phyloP scores from a whole-genome alignment of 2,113 vertebrate species.

The Ifrita kowaldi region DNA sequence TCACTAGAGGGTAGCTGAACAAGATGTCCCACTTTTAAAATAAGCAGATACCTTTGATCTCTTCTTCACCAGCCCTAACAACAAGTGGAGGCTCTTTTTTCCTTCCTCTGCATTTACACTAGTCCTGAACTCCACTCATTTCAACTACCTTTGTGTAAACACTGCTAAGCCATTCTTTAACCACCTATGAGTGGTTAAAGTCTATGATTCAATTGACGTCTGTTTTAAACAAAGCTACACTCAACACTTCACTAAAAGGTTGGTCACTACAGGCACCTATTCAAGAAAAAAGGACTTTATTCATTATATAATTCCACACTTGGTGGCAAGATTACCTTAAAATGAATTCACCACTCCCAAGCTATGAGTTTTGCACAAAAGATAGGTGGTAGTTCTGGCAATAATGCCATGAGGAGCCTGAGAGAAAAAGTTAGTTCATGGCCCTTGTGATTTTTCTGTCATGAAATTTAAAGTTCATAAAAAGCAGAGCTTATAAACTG shows the following conservation, averaged over 20 bases:
- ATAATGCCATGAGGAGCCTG: rapidly evolving
- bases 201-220: neutral
- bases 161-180: neutral
- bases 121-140: neutral
- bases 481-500: neutral
- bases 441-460: neutral
- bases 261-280: neutral
- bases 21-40: neutral
- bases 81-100: neutral
- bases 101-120: neutral
- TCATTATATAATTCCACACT: neutral
- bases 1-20: neutral
- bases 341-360: neutral
- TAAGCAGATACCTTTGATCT: neutral
- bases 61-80: neutral
- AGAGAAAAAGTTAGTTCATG: neutral
- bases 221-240: neutral
- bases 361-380: neutral
- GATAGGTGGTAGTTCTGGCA: neutral
- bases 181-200: neutral
- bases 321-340: neutral
- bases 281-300: neutral
- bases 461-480: neutral
- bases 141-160: neutral
- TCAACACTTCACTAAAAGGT: neutral